Percentiles rank a stretch among this genome's conserved stretches.
Evolutionary conservation across 2,113 vertebrate species (phyloP).

Genomic region (Crotalus viridis): DNA sequence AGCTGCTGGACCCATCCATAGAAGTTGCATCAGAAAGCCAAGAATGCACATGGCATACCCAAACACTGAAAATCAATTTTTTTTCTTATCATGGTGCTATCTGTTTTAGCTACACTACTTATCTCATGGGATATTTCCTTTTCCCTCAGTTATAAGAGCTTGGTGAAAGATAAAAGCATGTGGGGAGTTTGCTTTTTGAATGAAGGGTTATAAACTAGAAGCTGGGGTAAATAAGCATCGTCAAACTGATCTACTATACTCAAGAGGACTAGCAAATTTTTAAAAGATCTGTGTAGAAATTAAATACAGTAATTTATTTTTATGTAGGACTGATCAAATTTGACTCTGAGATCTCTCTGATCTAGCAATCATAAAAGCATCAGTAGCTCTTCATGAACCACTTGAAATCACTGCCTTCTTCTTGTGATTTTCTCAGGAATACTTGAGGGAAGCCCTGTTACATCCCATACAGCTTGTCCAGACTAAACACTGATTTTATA

Average conservation of each 20-base stretch:
- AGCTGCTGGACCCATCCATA: not conserved
- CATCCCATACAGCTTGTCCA: not conserved
- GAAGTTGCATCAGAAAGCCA: not conserved
- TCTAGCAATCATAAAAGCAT: constrained; percentile 12
- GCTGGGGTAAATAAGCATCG: not conserved
- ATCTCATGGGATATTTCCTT: not conserved
- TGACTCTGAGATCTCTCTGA: not conserved
- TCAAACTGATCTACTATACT: not conserved
- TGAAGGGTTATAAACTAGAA: not conserved
- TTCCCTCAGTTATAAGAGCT: not conserved
- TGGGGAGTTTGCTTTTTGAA: not conserved
- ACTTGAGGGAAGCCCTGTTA: not conserved
- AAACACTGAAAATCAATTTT: not conserved
- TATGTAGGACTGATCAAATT: not conserved
- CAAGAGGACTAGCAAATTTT: not conserved
- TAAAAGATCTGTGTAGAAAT: not conserved
- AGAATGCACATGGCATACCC: not conserved
- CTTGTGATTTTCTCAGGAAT: constrained; percentile 11
- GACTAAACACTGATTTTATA: constrained; percentile 29
- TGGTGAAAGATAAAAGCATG: not conserved
- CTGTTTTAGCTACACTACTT: not conserved
- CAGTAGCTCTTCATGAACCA: not conserved
- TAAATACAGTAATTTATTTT: constrained; percentile 1
- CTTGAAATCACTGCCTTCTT: not conserved
- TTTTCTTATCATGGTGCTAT: not conserved